A percentile compares a stretch with the other conserved stretches of the same genome.
phyloP scores from a whole-genome alignment of 35 echinoderm and acorn worm species.

The Hemicentrotus pulcherrimus region DNA sequence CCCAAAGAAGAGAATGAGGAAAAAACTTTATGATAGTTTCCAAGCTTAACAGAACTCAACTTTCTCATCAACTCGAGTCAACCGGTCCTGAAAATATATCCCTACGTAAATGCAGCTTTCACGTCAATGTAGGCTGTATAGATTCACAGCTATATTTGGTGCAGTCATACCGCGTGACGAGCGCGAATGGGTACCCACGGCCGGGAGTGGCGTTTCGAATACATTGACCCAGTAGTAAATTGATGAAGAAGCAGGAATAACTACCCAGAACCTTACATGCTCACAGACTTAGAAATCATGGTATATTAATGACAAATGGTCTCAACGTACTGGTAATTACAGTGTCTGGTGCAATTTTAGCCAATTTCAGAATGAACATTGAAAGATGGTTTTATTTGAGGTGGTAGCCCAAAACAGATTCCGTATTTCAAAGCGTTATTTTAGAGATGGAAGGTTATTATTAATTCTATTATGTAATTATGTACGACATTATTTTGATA shows the following conservation, averaged over 20 bases:
- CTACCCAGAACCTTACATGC: neutral
- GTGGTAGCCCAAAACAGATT: neutral
- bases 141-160: neutral
- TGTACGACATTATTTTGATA: neutral
- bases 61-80: no score
- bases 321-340: neutral
- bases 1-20: no score
- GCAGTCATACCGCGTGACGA: neutral
- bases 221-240: slow-evolving; percentile 3
- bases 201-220: neutral
- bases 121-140: neutral
- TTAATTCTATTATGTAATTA: no score
- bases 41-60: no score
- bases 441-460: neutral
- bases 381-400: neutral
- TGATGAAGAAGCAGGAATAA: neutral
- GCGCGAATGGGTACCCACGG: neutral
- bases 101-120: neutral
- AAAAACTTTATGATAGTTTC: no score
- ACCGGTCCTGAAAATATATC: no score
- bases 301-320: neutral
- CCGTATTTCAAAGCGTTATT: neutral
- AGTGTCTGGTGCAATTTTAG: neutral
- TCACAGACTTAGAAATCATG: neutral
- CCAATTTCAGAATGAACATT: neutral